Conservation (phyloP, 2,888 invertebrate genomes). For the Lomographa bimaculata region DNA sequence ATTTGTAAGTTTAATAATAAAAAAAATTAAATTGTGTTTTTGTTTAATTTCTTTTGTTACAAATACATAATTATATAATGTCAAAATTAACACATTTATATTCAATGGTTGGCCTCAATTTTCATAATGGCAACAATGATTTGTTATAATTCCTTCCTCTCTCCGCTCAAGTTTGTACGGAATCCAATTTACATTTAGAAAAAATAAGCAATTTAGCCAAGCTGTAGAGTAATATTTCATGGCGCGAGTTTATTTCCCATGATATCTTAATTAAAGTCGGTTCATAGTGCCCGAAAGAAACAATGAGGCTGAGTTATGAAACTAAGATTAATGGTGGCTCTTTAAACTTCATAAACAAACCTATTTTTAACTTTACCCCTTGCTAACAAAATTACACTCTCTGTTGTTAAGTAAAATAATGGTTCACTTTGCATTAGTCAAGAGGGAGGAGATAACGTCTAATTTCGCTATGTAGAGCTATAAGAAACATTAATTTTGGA, state of each 20-base stretch:
- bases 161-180: too few species aligned
- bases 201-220: slow-evolving; percentile 53
- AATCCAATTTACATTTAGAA: slow-evolving; percentile 17
- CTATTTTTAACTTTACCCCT: slow-evolving; percentile 35
- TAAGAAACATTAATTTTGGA: too few species aligned
- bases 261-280: slow-evolving; percentile 75
- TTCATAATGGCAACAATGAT: too few species aligned
- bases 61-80: too few species aligned
- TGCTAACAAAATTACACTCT: slow-evolving; percentile 15
- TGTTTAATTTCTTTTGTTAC: neutral
- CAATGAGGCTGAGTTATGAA: slow-evolving; percentile 65
- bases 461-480: too few species aligned
- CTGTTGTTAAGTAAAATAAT: slow-evolving; percentile 10
- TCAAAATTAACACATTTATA: too few species aligned
- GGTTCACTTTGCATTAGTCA: slow-evolving; percentile 5
- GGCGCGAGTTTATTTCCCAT: slow-evolving; percentile 70
- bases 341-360: slow-evolving; percentile 66
- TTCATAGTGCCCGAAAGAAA: slow-evolving; percentile 62
- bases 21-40: slow-evolving; percentile 1
- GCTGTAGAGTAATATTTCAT: slow-evolving; percentile 61
- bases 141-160: too few species aligned
- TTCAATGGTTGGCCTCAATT: too few species aligned
- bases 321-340: slow-evolving; percentile 74
- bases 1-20: slow-evolving; percentile 39
- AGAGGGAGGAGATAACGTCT: neutral